Evolutionary conservation across 2,797 vertebrate genomes (phyloP), one percentile per base, ranked within the genome.

Genomic region (Halcyon badia): DNA sequence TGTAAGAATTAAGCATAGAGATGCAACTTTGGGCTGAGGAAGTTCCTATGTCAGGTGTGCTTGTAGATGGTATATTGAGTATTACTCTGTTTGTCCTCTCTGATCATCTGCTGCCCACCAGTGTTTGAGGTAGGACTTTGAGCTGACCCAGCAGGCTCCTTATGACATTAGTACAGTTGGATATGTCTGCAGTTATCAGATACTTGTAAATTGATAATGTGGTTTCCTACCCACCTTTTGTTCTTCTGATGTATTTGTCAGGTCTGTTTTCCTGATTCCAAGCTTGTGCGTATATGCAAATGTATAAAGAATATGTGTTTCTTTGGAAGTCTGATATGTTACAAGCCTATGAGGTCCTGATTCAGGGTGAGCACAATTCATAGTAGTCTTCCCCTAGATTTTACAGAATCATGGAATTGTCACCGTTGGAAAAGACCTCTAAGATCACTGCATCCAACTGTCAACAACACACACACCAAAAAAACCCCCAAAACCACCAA

Each of bases 231-330:
- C 15, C 10, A 41, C 10, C 10, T 72, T 66, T 76, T 80, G 46
- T 83, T 76, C 11, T 65, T 44, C 48, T 31, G 8, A 19, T 37
- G 6, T 52, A 7, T 71, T 30, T 73, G 14, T 54, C 5, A 2
- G n/a, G 20, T 77, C 70, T 77, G 0, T 56, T 4, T 6, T 65
- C 46, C 28, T n/a, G 41, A 26, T 88, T 69, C 54, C 52, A 6
- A 10, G 30, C 48, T 30, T 57, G 51, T 64, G 9, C 0, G 0
- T n/a, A 4, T 24, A 11, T 24, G 20, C 35, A 8, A 15, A 22
- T 0, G 2, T 49, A 28, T 5, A 35, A 64, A 65, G 56, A 73
- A 62, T 18, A 42, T 0, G 9, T n/a, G 24, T 51, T 80, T 61
- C 37, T 69, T 6, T 51, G 33, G 41, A 66, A 10, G 6, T 25